Base-by-base conservation (phyloP, 2,888 invertebrate species). In the Epistrophe eligans region DNA sequence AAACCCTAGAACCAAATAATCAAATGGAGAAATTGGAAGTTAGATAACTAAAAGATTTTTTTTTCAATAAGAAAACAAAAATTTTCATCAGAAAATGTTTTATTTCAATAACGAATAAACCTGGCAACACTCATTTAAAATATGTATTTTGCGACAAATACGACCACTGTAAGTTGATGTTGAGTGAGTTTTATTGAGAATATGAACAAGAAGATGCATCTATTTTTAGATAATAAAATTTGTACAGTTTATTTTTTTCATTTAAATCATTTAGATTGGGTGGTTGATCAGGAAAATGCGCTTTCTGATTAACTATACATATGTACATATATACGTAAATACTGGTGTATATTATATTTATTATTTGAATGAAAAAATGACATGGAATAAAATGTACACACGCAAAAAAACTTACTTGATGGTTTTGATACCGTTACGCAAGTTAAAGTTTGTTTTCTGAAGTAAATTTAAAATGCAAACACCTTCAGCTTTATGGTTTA, bases 261-360 rank as follows among this genome's bases (percentile, higher is more conserved):
- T 55, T 70, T 70, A 38, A 50, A 70, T 40, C 55, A 55, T 40
- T 70, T 55, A 52, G 40, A 70, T 55, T 40, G 55, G 70, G 19
- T 55, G 7, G 24, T 70, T 70, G 70, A 70, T 70, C 24, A 70
- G 55, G n/a, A 43, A 55, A 70, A 70, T 70, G 40, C 70, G 70
- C 70, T 40, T 55, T 70, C 38, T 70, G 55, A 70, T 70, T 55
- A 55, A 40, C 17, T 50, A n/a, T 55, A n/a, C 10, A n/a, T 24
- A 24, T 55, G 40, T 70, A 32, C 17, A 15, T 50, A 35, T 38
- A 52, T n/a, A n/a, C n/a, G n/a, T n/a, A n/a, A n/a, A 70, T 55
- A 35, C 9, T 35, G 4, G 24, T 24, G 24, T 24, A 70, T 55
- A 35, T 9, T 35, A 32, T 0, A 32, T 52, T 45, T 28, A 50